Percentiles rank a stretch among this genome's conserved stretches.
These are phyloP conservation scores for Callithrix jacchus DNA, from an alignment of 2,113 vertebrate species.

Conservation along the genomic window DNA sequence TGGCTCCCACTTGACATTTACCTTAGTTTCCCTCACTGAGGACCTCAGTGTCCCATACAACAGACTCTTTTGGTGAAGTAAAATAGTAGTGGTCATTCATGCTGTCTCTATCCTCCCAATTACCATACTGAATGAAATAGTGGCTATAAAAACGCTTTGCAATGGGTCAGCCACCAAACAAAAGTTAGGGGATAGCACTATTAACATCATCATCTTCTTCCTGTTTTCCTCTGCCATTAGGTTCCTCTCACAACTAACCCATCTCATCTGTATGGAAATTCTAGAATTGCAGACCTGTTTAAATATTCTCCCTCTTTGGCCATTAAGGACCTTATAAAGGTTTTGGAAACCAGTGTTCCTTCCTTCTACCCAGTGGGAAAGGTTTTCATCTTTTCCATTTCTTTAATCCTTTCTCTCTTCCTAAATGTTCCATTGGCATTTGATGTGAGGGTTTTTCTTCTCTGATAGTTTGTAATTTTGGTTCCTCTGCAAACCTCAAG, in stretches of 20 bases:
- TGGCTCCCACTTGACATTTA: neutral
- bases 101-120: neutral
- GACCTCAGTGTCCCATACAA: neutral
- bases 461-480: neutral
- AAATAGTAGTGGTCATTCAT: neutral
- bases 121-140: neutral
- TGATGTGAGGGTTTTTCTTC: neutral
- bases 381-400: neutral
- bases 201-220: neutral
- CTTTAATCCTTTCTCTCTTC: neutral
- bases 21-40: neutral
- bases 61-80: no score
- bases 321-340: no score
- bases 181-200: neutral
- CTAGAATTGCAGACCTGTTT: neutral
- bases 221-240: accelerated
- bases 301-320: neutral
- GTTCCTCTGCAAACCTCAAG: neutral
- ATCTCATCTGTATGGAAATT: neutral
- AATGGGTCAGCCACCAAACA: neutral
- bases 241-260: neutral
- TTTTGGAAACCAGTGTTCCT: neutral
- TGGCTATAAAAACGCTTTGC: neutral
- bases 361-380: neutral
- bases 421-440: neutral